These are phyloP conservation scores for Callyntrura guangdongensis DNA, from an alignment of 2,888 invertebrate genomes.

Conservation along the genomic window DNA sequence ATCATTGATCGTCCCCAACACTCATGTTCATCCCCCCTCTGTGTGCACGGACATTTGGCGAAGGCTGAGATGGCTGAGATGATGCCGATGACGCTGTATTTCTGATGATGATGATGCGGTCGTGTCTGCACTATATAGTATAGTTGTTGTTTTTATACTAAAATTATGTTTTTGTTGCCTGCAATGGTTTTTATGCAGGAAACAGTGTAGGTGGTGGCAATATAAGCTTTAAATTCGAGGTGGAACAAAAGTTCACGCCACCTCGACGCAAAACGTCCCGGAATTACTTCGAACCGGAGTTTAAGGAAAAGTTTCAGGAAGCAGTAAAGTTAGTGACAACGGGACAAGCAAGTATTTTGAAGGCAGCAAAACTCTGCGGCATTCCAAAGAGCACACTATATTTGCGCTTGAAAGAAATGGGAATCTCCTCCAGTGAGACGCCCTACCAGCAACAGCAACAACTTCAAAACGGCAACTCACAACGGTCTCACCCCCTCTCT, in stretches of 20 bases:
- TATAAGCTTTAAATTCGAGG: constrained; percentile 73
- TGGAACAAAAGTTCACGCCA: constrained; percentile 64
- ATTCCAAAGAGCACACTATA: constrained; percentile 84
- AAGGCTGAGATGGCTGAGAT: constrained; percentile 78
- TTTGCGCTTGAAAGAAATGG: constrained; percentile 83
- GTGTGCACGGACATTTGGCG: constrained; percentile 1
- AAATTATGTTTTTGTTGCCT: constrained; percentile 59
- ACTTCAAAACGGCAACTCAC: constrained; percentile 78
- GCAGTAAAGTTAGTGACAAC: constrained; percentile 81
- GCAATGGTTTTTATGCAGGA: constrained; percentile 64
- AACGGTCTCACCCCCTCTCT: constrained; percentile 77
- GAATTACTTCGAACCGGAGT: constrained; percentile 79
- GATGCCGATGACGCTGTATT: neutral
- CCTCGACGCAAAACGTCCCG: constrained; percentile 81
- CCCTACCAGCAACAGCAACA: constrained; percentile 80
- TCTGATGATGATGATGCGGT: constrained; percentile 20
- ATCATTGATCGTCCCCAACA: neutral
- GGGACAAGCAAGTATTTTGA: constrained; percentile 82
- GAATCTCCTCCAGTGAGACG: constrained; percentile 81
- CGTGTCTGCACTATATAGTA: neutral
- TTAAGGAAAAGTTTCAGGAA: constrained; percentile 82
- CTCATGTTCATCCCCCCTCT: neutral
- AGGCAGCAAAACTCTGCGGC: constrained; percentile 81
- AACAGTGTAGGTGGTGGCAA: constrained; percentile 78
- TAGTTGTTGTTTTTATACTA: constrained; percentile 13